Evolutionary conservation across 1,140 invertebrate species (phyloP).

Genomic region (Muscidifurax raptorellus): DNA sequence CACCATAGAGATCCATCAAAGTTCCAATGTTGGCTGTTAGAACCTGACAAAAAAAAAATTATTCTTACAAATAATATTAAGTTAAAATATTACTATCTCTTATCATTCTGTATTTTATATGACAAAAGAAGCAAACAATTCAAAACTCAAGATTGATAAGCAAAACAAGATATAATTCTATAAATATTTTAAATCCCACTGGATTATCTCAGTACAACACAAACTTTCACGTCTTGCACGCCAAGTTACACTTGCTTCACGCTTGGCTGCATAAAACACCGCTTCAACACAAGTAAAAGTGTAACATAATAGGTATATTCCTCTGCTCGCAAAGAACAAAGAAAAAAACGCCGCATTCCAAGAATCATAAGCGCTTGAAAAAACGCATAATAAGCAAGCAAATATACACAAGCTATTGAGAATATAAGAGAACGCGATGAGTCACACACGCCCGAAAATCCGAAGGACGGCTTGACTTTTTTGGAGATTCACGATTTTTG

Average conservation of each 20-base stretch:
- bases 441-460: constrained; percentile 31
- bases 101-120: neutral
- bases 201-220: neutral
- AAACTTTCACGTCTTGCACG: neutral
- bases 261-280: neutral
- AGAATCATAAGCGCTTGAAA: neutral
- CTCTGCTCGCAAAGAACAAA: neutral
- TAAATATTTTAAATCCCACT: neutral
- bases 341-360: neutral
- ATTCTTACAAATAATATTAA: constrained; percentile 22
- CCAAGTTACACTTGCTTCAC: neutral
- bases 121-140: neutral
- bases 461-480: constrained; percentile 41
- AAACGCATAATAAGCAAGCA: neutral
- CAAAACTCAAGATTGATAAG: neutral
- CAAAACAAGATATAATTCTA: neutral
- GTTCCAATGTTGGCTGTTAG: constrained; percentile 84
- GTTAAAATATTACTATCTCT: neutral
- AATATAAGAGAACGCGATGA: constrained; percentile 19
- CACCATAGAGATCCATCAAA: constrained; percentile 82
- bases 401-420: neutral
- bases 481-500: constrained; percentile 30
- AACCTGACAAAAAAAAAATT: constrained; percentile 76
- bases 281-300: neutral
- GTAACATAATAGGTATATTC: neutral